These are phyloP conservation scores for Megalonaias nervosa DNA, from an alignment of 1,140 invertebrate genomes.

Conservation along the genomic window DNA sequence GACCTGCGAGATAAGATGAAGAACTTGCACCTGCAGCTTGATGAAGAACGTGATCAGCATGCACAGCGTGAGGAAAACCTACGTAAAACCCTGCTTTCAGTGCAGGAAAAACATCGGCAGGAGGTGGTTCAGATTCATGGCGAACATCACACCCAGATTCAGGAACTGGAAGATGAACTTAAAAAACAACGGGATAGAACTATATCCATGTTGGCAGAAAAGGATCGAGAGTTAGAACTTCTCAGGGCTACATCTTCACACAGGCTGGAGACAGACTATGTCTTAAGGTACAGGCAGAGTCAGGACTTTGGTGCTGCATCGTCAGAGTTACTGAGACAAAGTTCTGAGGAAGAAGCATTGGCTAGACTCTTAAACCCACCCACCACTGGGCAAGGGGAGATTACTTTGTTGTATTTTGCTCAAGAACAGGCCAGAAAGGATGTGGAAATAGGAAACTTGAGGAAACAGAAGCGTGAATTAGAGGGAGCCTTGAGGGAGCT, in stretches of 20 bases:
- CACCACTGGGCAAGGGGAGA: slow-evolving; percentile 58
- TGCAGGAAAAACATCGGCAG: slow-evolving; percentile 75
- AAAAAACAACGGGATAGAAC: slow-evolving; percentile 85
- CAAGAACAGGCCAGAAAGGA: slow-evolving; percentile 87
- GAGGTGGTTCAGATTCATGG: slow-evolving; percentile 71
- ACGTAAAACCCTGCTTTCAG: slow-evolving; percentile 53
- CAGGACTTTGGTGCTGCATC: slow-evolving; percentile 41
- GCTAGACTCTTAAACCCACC: slow-evolving; percentile 53
- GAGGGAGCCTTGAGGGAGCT: slow-evolving; percentile 80
- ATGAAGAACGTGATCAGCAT: slow-evolving; percentile 74
- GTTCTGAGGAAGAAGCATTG: slow-evolving; percentile 58
- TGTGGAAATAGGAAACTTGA: slow-evolving; percentile 82
- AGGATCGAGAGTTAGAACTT: slow-evolving; percentile 83
- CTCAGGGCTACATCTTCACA: slow-evolving; percentile 69
- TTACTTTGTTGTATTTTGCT: slow-evolving; percentile 85
- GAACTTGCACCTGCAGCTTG: slow-evolving; percentile 58
- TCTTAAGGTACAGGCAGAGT: slow-evolving; percentile 26
- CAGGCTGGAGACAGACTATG: slow-evolving; percentile 19
- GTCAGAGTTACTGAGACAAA: slow-evolving; percentile 40
- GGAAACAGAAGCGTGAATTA: slow-evolving; percentile 81
- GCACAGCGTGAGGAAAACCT: slow-evolving; percentile 56
- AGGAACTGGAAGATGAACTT: slow-evolving; percentile 82
- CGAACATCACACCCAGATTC: slow-evolving; percentile 76
- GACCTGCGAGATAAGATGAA: slow-evolving; percentile 65
- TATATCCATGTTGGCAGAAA: slow-evolving; percentile 83